Evolutionary conservation across 2,888 invertebrate genomes (phyloP).

Genomic region (Amitus sp.): DNA sequence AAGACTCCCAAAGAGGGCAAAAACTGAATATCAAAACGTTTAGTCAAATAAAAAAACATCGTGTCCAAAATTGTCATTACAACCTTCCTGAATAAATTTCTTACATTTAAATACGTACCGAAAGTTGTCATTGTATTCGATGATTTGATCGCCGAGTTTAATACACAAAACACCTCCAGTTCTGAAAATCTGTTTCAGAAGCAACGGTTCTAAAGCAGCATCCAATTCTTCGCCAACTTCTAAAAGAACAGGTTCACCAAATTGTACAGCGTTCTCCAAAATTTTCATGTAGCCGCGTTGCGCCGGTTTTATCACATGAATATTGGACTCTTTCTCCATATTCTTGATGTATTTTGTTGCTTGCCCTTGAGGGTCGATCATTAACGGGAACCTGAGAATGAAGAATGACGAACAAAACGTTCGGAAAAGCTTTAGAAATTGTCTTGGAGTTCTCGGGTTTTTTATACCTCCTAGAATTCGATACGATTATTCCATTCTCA

Average conservation of each 20-base stretch:
- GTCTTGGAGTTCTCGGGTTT: too few species aligned
- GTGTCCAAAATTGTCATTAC: too few species aligned
- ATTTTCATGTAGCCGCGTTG: conserved; percentile 86
- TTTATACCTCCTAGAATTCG: conserved; percentile 89
- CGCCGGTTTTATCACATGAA: conserved; percentile 81
- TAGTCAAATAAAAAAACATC: too few species aligned
- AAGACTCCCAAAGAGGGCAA: too few species aligned
- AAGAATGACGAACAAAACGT: too few species aligned
- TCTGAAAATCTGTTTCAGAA: conserved; percentile 89
- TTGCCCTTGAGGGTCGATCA: conserved; percentile 96
- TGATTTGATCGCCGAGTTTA: conserved; percentile 89
- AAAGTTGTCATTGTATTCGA: conserved; percentile 90
- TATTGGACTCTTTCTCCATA: conserved; percentile 85
- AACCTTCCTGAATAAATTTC: too few species aligned
- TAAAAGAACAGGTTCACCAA: conserved; percentile 86
- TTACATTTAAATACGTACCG: too few species aligned
- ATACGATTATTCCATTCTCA: conserved; percentile 91
- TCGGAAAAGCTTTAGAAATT: too few species aligned
- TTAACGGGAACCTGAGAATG: too few species aligned
- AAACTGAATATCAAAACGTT: too few species aligned
- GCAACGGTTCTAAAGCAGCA: conserved; percentile 87
- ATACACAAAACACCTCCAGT: conserved; percentile 87
- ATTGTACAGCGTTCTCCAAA: conserved; percentile 86
- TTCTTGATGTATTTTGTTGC: conserved; percentile 96
- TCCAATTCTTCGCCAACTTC: conserved; percentile 93